Base-by-base conservation (phyloP, 2,113 vertebrate genomes). In the Phylloscopus trochilus region DNA sequence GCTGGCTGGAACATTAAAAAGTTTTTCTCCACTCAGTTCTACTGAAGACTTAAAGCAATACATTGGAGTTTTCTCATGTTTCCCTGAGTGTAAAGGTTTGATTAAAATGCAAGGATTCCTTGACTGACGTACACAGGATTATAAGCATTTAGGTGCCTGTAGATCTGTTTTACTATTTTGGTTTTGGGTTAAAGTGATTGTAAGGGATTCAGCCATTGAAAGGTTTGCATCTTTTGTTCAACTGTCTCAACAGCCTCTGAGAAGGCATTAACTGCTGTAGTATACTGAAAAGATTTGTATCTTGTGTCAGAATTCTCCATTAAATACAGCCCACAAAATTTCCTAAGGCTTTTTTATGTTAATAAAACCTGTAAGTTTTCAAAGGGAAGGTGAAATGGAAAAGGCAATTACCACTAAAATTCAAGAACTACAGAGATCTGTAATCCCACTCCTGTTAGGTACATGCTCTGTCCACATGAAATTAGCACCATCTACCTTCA, bases 311-410 rank as follows among this genome's bases (percentile, higher is more conserved):
- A 95, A 86, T 56, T 80, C 73, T 83, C 76, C 41, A 52, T 87
- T 89, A 89, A 93, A 88, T 78, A 70, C 66, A 94, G 47, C 55
- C 82, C 87, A 88, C 47, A 83, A 83, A 55, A 89, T 91, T 92
- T 93, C 83, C 60, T 75, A 60, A 75, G 62, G 69, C 83, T 91
- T 93, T 93, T 94, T 84, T 79, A 91, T 95, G 56, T 84, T 89
- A 96, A 92, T 91, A 89, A 87, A 93, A 28, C 49, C 69, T 83
- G 37, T 24, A 53, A 30, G 49, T 76, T 95, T 95, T 94, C 76
- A 76, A 93, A 86, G 28, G 28, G 47, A 83, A 78, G 58, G 35
- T 78, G 83, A 60, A 94, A 77, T 88, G 56, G 43, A 72, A 94
- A 94, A 89, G 76, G 27, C n/a, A 81, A 84, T 87, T 75, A 60